Evolutionary conservation across 2,797 vertebrate genomes (phyloP).

Genomic region (Microhierax caerulescens): DNA sequence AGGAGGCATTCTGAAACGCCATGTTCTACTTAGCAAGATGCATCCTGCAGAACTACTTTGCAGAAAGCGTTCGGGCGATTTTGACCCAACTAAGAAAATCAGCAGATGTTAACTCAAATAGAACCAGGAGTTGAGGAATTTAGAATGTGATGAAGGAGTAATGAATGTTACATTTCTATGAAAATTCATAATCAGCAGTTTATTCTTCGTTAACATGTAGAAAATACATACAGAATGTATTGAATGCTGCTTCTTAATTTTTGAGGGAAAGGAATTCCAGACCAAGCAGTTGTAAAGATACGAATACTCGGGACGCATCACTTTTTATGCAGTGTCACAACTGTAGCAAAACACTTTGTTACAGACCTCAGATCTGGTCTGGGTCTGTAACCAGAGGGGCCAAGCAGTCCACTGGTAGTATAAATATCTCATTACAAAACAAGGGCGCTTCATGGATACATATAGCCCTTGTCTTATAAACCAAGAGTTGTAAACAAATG

Average conservation of each 20-base stretch:
- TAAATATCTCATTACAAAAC: neutral
- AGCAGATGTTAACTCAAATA: neutral
- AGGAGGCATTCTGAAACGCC: neutral
- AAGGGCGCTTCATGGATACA: neutral
- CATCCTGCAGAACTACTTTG: neutral
- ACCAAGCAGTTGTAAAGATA: neutral
- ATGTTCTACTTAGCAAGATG: neutral
- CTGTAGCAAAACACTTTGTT: neutral
- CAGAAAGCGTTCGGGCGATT: neutral
- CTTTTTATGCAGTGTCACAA: neutral
- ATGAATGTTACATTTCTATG: neutral
- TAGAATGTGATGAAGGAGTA: neutral
- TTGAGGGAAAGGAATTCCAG: neutral
- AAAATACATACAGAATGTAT: neutral
- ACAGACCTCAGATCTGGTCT: neutral
- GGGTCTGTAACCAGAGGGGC: neutral
- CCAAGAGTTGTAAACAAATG: neutral
- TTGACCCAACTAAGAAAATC: neutral
- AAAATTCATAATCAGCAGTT: neutral
- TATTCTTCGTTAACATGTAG: neutral
- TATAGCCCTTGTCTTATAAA: neutral
- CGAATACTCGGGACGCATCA: neutral
- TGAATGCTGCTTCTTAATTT: neutral
- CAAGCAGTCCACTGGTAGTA: accelerated
- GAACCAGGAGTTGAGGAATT: neutral